phyloP scores from a whole-genome alignment of 2,113 vertebrate genomes.

The Pholis gunnellus region DNA sequence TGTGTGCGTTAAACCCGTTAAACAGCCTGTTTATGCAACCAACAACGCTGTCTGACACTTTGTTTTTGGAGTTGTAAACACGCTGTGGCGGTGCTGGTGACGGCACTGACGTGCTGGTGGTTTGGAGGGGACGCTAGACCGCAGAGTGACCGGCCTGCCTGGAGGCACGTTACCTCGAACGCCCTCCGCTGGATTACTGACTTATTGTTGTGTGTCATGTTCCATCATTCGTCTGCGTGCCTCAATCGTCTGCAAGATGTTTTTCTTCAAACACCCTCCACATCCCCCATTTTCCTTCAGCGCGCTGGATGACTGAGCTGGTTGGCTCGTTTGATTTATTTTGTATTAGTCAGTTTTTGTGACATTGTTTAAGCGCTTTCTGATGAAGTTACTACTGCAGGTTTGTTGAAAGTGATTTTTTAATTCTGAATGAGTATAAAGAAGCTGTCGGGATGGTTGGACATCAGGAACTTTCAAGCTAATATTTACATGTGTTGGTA shows the following conservation, averaged over 20 bases:
- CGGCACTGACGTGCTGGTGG: slow-evolving; percentile 32
- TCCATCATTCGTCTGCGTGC: slow-evolving; percentile 53
- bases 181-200: slow-evolving; percentile 53
- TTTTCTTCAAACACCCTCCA: slow-evolving; percentile 36
- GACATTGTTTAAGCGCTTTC: slow-evolving; percentile 2
- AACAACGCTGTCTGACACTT: slow-evolving; percentile 48
- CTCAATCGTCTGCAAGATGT: slow-evolving; percentile 21
- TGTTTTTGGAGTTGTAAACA: slow-evolving; percentile 71
- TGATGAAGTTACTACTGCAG: background rate
- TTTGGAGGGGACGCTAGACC: slow-evolving; percentile 39
- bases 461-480: background rate
- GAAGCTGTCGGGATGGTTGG: background rate
- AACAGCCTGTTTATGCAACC: slow-evolving; percentile 35
- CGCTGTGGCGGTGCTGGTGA: slow-evolving; percentile 35
- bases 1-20: slow-evolving; percentile 21
- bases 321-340: background rate
- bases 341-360: background rate
- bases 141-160: slow-evolving; percentile 37
- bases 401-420: background rate
- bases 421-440: background rate
- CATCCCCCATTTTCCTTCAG: background rate
- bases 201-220: slow-evolving; percentile 58
- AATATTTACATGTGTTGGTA: background rate
- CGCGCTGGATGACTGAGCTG: background rate
- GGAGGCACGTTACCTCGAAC: slow-evolving; percentile 51